Evolutionary conservation across 1,140 invertebrate genomes (phyloP), one percentile per base, ranked within the genome.

Genomic region (Rhyzopertha dominica): DNA sequence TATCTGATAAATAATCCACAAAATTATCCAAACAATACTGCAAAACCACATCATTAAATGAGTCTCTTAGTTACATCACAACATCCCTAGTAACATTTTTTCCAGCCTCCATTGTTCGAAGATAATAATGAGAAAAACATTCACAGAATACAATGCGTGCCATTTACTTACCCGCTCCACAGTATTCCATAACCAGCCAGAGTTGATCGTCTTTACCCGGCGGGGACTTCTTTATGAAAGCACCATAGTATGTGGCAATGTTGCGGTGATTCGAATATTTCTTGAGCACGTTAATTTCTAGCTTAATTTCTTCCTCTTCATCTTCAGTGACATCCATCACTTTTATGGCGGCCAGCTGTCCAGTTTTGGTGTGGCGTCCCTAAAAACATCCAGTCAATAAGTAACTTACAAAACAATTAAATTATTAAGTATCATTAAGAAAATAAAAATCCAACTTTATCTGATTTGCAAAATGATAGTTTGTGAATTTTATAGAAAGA

Each of bases 101-200:
- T n/a, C n/a, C n/a, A n/a, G n/a, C n/a, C n/a, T n/a, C n/a, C n/a
- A n/a, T n/a, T n/a, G n/a, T n/a, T n/a, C n/a, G n/a, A n/a, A n/a
- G n/a, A n/a, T n/a, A n/a, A n/a, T n/a, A n/a, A n/a, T n/a, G n/a
- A n/a, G n/a, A n/a, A n/a, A n/a, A n/a, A n/a, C n/a, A n/a, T n/a
- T n/a, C n/a, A n/a, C n/a, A n/a, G n/a, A n/a, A n/a, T n/a, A n/a
- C n/a, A n/a, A n/a, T n/a, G n/a, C n/a, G n/a, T n/a, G n/a, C n/a
- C n/a, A 38, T 12, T 43, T 5, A 32, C 36, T 59, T 45, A 75
- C 82, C 97, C 66, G 95, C 95, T 58, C 96, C 96, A 78, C 97
- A 99, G 68, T 98, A 99, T 72, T 99, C 97, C 97, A 99, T 99
- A 20, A 99, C 97, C 62, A 99, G 76, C 95, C 95, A 98, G 43